Evolutionary conservation across 2,888 invertebrate species (phyloP), one percentile per base, ranked within the genome.

Genomic region (Tuberolachnus salignus): DNA sequence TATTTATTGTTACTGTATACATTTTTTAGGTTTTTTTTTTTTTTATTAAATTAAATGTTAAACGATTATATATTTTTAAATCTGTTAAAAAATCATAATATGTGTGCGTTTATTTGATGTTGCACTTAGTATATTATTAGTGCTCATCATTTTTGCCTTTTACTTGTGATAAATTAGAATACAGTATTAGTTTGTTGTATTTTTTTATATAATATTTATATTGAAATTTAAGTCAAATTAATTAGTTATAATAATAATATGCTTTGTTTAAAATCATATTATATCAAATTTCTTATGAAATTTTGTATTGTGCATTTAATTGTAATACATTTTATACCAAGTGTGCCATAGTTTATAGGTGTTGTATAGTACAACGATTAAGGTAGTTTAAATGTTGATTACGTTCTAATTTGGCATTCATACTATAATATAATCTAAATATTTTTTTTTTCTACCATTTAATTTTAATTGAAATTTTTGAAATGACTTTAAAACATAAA

Each of bases 291-390:
- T 74, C 73, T 53, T 64, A 23, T 23, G 46, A 6, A 63, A 63
- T 26, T 63, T 61, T 19, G 23, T 59, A 42, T 16, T 73, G 51
- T 53, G 34, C 63, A 53, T 63, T 61, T 51, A 63, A 44, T 73
- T 34, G 4, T 75, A 75, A 14, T 4, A 34, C 6, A 44, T 66
- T 75, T 75, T 75, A 66, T 67, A 75, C 75, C 21, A 9, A 34
- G 57, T 57, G 75, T 75, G 75, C 75, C 75, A 75, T 75, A 75
- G 75, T 66, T 57, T 75, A 19, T 75, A 75, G 64, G 23, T 53
- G 34, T 75, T 53, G 42, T 72, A 8, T 34, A 53, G 3, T 64
- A 64, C 42, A 34, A 53, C n/a, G 53, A 16, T 42, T 53, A 51
- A 42, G 21, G 19, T 73, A 63, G 42, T 74, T 49, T 73, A 53